A percentile compares a stretch with the other conserved stretches of the same genome.
Conservation (phyloP, 2,113 vertebrate species). For the Dolichotis patagonum region DNA sequence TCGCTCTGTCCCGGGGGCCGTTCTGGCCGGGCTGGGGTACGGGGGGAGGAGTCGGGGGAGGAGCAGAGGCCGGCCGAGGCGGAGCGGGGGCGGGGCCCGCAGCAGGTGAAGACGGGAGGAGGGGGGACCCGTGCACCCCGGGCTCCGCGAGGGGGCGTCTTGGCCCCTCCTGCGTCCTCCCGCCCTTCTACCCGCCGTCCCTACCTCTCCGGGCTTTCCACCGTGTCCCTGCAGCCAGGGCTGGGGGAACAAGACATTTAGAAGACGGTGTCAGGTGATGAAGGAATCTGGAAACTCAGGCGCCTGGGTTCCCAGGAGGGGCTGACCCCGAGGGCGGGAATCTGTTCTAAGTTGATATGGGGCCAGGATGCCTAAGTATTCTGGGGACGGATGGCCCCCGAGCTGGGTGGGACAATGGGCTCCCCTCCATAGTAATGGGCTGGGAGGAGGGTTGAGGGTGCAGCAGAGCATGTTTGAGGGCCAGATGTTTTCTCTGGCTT, state of each 20-base stretch:
- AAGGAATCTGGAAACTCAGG: constrained; percentile 37
- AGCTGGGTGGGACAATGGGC: background rate
- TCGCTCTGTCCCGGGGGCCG: constrained; percentile 83
- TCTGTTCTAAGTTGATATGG: background rate
- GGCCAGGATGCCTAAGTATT: background rate
- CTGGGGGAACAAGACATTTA: background rate
- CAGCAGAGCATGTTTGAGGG: background rate
- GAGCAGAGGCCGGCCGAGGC: constrained; percentile 61
- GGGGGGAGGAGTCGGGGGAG: constrained; percentile 65
- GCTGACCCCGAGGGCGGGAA: constrained; percentile 51
- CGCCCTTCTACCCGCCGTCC: background rate
- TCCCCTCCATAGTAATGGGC: background rate
- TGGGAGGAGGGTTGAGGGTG: background rate
- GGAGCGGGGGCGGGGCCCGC: constrained; percentile 71
- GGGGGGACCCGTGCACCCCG: background rate
- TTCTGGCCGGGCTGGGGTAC: constrained; percentile 75
- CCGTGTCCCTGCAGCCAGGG: constrained; percentile 21
- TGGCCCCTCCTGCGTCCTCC: constrained; percentile 3
- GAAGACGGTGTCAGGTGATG: constrained; percentile 21
- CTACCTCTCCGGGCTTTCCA: constrained; percentile 6
- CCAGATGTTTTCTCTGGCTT: background rate
- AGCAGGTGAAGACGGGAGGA: constrained; percentile 71
- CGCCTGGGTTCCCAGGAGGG: constrained; percentile 20
- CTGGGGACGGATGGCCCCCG: background rate
- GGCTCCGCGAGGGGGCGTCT: constrained; percentile 66